phyloP scores from a whole-genome alignment of 2,888 invertebrate genomes.

The Athetis lepigone region DNA sequence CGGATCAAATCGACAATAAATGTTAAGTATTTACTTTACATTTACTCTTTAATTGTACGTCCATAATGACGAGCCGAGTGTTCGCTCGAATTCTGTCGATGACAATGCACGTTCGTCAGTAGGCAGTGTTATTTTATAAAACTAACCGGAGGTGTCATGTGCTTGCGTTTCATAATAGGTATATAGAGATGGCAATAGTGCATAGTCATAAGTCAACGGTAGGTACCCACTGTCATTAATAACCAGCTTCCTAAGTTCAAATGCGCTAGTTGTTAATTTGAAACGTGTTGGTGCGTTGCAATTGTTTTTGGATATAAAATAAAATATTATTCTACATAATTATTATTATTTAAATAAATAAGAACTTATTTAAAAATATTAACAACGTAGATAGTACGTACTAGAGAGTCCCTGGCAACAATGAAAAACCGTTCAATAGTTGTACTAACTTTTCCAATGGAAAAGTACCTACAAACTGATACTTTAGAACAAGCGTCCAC shows the following conservation, averaged over 20 bases:
- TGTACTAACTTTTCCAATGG: no score
- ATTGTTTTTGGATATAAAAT: neutral
- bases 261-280: neutral
- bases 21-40: slow-evolving; percentile 88
- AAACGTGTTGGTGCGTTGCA: neutral
- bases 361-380: no score
- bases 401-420: no score
- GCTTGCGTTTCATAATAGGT: slow-evolving; percentile 36
- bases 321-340: neutral
- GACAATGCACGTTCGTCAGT: slow-evolving; percentile 82
- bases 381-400: no score
- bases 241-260: neutral
- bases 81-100: slow-evolving; percentile 80
- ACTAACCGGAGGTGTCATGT: slow-evolving; percentile 61
- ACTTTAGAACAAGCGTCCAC: no score
- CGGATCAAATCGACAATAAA: slow-evolving; percentile 86
- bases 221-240: neutral
- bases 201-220: slow-evolving; percentile 51
- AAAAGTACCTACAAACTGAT: no score
- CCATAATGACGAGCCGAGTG: slow-evolving; percentile 75
- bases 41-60: slow-evolving; percentile 86
- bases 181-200: slow-evolving; percentile 44
- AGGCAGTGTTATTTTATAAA: slow-evolving; percentile 78
- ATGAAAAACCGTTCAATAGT: no score
- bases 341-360: no score